Conservation (phyloP, 1,140 invertebrate genomes). For the Achroia grisella region DNA sequence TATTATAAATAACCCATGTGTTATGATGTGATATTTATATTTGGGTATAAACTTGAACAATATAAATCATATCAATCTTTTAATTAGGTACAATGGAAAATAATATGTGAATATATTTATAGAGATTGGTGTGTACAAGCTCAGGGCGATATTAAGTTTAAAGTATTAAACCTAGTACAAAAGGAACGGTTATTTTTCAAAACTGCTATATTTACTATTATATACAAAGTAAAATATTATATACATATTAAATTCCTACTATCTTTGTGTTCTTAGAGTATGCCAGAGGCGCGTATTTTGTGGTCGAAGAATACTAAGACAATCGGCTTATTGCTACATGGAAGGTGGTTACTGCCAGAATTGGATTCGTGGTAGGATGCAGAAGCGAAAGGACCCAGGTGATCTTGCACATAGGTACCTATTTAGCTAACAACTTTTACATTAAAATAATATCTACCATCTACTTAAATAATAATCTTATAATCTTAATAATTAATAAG, state of each 20-base stretch:
- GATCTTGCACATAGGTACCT: constrained; percentile 63
- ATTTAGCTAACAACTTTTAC: constrained; percentile 38
- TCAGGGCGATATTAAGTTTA: too few relatives aligned
- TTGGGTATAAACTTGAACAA: too few relatives aligned
- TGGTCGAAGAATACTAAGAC: constrained; percentile 81
- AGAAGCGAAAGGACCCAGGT: constrained; percentile 68
- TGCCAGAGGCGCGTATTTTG: constrained; percentile 85
- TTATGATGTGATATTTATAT: too few relatives aligned
- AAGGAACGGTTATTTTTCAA: too few relatives aligned
- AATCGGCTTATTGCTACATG: constrained; percentile 89
- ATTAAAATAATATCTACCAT: constrained; percentile 5
- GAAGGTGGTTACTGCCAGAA: constrained; percentile 86
- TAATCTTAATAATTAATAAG: too few relatives aligned
- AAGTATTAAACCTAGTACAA: too few relatives aligned
- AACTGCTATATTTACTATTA: not conserved
- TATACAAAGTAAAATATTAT: not conserved
- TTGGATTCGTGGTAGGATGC: constrained; percentile 78
- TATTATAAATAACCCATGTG: too few relatives aligned
- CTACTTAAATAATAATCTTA: too few relatives aligned
- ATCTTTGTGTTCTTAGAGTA: constrained; percentile 69
- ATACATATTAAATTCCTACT: not conserved
- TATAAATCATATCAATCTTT: too few relatives aligned
- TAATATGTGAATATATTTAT: too few relatives aligned
- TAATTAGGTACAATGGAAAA: too few relatives aligned
- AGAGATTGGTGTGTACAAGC: too few relatives aligned